These are phyloP conservation scores for Augochlora pura DNA, from an alignment of 1,140 invertebrate species.

Conservation along the genomic window DNA sequence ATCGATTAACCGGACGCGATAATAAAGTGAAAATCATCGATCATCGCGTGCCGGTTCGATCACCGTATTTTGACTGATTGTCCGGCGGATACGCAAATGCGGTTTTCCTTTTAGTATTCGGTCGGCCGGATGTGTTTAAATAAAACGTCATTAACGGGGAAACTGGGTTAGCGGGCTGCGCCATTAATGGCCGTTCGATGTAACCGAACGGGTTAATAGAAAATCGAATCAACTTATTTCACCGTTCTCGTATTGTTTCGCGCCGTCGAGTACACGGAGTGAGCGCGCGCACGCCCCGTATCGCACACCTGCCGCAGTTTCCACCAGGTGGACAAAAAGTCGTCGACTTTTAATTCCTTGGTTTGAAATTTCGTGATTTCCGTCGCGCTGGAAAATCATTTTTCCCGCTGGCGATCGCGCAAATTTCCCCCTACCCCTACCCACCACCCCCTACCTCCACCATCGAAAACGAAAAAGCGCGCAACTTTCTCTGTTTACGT, in stretches of 20 bases:
- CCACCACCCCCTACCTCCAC: not conserved
- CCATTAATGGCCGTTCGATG: constrained; percentile 49
- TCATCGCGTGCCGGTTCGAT: constrained; percentile 30
- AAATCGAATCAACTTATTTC: constrained; percentile 53
- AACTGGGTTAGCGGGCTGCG: constrained; percentile 44
- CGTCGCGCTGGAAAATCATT: not conserved
- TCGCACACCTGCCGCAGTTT: not conserved
- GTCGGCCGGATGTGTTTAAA: constrained; percentile 27
- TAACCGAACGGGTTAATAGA: constrained; percentile 46
- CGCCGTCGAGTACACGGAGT: constrained; percentile 8
- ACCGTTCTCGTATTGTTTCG: constrained; percentile 33
- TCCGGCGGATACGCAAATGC: constrained; percentile 36
- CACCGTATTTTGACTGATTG: constrained; percentile 44
- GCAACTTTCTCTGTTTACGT: constrained; percentile 20
- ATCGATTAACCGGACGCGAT: constrained; percentile 35
- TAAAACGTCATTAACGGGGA: constrained; percentile 44
- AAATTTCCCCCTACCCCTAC: not conserved
- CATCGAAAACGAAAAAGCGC: not conserved
- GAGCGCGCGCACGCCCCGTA: not conserved
- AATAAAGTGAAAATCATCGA: constrained; percentile 48
- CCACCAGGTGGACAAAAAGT: not conserved
- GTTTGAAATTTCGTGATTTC: not conserved
- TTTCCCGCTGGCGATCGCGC: not conserved
- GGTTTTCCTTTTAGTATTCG: constrained; percentile 44
- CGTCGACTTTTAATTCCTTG: no score